Evolutionary conservation across 2,113 vertebrate genomes (phyloP).

Genomic region (Percopsis transmontana): DNA sequence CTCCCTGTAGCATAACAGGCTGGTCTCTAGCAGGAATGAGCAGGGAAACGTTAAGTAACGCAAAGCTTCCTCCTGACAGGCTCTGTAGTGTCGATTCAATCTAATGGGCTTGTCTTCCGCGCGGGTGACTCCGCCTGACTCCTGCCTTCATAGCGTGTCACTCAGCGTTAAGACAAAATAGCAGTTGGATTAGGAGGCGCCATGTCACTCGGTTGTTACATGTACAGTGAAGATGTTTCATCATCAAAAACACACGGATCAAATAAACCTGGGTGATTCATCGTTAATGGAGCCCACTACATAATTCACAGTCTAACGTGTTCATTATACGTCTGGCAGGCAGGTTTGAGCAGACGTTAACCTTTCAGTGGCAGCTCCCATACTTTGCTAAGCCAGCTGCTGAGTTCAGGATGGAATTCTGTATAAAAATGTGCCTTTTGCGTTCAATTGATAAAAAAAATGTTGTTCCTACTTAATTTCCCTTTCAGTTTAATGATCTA

Average conservation of each 20-base stretch:
- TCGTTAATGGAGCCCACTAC: conserved; percentile 46
- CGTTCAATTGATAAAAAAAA: neutral
- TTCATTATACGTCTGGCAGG: neutral
- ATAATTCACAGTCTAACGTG: neutral
- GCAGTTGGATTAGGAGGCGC: conserved; percentile 46
- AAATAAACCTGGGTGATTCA: conserved; percentile 44
- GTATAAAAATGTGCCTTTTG: conserved; percentile 6
- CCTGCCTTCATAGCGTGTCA: conserved; percentile 24
- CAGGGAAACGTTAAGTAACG: neutral
- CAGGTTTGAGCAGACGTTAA: conserved; percentile 51
- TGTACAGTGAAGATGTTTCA: conserved; percentile 60
- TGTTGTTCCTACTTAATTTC: conserved; percentile 5
- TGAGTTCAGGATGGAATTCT: neutral
- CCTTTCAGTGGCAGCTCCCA: neutral
- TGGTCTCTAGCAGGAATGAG: neutral
- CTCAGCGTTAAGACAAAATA: conserved; percentile 26
- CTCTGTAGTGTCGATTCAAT: conserved; percentile 2
- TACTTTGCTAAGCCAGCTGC: neutral
- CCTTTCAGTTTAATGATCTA: neutral
- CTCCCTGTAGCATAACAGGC: too few species aligned
- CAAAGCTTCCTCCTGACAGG: neutral
- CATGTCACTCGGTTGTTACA: conserved; percentile 18
- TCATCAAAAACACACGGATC: conserved; percentile 64
- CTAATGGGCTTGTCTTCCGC: conserved; percentile 26
- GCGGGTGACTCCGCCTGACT: conserved; percentile 28